Base-by-base conservation (phyloP, 2,888 invertebrate species). In the Caenorhabditis parvicauda region DNA sequence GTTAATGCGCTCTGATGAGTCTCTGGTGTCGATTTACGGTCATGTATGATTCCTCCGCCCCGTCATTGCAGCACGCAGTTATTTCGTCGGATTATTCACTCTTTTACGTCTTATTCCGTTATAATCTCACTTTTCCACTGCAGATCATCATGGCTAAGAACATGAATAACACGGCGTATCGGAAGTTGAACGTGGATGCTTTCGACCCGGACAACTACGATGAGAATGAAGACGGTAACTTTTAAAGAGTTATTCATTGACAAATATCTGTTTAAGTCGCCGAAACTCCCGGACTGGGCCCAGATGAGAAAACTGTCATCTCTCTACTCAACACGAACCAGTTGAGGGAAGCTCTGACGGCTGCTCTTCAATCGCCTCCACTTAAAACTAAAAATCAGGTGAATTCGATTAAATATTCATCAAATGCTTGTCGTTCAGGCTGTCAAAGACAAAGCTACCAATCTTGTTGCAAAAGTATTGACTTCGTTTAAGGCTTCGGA, bases 131-230 rank as follows among this genome's bases (percentile, higher is more conserved):
- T n/a, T n/a, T n/a, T n/a, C n/a, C n/a, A n/a, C n/a, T 32, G 35
- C 9, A 9, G 9, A 25, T 19, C 14, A 22, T 7, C 45, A 77
- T 77, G 77, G 66, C 77, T 29, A 77, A 74, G 57, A 75, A 77
- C 55, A 69, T 73, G 65, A 54, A 67, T 46, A 71, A 66, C 44
- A 75, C 74, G 12, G 57, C 68, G 6, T 79, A 79, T 56, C 64
- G 79, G 24, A 68, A 72, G 42, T 45, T 79, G 17, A 73, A 79
- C 50, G 78, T 79, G 12, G 79, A 79, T 55, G 75, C 71, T 4
- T 70, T 68, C 38, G 72, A 75, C 42, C 69, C 72, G 24, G 74
- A 77, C 48, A 63, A 70, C 44, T 75, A 72, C 53, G 63, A 73
- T 19, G 75, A 75, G 22, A 67, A 66, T 25, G 75, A 76, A 7